Conservation (phyloP, 53 echinoderm and acorn worm genomes). For the Antedon mediterranea region DNA sequence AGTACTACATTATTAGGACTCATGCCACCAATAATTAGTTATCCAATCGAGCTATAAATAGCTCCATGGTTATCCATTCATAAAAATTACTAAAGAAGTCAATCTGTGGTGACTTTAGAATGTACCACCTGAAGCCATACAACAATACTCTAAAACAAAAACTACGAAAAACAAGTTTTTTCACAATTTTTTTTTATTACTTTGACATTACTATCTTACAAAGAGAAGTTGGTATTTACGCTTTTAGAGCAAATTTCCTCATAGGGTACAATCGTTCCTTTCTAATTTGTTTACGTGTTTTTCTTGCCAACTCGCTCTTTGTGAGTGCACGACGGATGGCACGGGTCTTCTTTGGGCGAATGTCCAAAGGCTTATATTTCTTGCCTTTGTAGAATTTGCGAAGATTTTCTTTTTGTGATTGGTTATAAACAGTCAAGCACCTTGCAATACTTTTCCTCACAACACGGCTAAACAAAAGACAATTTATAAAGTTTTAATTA, state of each 20-base stretch:
- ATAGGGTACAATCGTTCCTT: conserved; percentile 73
- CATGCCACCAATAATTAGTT: too few relatives aligned
- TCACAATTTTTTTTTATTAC: not conserved
- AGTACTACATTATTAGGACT: too few relatives aligned
- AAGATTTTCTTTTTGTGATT: conserved; percentile 87
- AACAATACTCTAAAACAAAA: too few relatives aligned
- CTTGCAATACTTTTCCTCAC: conserved; percentile 96
- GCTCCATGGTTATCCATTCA: too few relatives aligned
- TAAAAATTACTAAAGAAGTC: too few relatives aligned
- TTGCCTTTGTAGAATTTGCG: conserved; percentile 89
- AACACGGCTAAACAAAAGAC: conserved; percentile 40
- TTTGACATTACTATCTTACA: not conserved
- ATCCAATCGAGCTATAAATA: too few relatives aligned
- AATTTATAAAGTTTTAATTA: too few relatives aligned
- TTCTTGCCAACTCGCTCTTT: conserved; percentile 51
- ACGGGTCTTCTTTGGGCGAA: conserved; percentile 87
- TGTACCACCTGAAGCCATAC: too few relatives aligned
- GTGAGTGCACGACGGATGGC: conserved; percentile 79
- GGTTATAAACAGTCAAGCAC: conserved; percentile 79
- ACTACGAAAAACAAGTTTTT: not conserved
- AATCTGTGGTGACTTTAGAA: too few relatives aligned
- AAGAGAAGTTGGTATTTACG: conserved; percentile 18
- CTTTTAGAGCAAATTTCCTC: conserved; percentile 89
- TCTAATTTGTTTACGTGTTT: conserved; percentile 71
- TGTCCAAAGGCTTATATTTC: conserved; percentile 95